phyloP scores from a whole-genome alignment of 1,140 invertebrate genomes.

The Drosophila jambulina region DNA sequence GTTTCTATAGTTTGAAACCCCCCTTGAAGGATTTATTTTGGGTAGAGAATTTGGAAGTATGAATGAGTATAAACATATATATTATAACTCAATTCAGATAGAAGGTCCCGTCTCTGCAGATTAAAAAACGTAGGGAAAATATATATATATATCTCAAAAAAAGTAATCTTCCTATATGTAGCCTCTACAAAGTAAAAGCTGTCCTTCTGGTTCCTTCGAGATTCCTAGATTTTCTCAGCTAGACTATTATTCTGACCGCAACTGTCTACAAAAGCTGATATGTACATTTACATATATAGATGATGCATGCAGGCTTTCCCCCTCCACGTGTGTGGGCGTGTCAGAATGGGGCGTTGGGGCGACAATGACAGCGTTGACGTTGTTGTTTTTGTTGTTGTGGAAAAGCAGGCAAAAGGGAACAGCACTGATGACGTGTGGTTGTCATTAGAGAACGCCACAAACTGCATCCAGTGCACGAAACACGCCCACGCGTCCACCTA shows the following conservation, averaged over 20 bases:
- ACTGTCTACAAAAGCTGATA: conserved; percentile 52
- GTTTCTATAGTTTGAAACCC: neutral
- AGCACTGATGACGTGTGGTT: conserved; percentile 77
- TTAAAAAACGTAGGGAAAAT: no score
- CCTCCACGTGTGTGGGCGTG: conserved; percentile 54
- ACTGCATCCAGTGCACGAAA: conserved; percentile 35
- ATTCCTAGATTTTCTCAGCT: no score
- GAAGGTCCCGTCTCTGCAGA: neutral
- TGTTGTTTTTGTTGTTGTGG: conserved; percentile 5
- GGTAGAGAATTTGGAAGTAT: neutral
- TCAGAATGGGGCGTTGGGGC: conserved; percentile 62
- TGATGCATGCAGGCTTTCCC: conserved; percentile 5
- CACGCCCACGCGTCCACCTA: conserved; percentile 13
- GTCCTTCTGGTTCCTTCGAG: neutral
- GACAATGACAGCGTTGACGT: conserved; percentile 49
- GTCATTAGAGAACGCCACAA: conserved; percentile 70
- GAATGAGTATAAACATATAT: neutral
- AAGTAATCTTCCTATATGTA: neutral
- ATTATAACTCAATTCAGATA: no score
- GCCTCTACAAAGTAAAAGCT: neutral
- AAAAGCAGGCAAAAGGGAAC: conserved; percentile 33
- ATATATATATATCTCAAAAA: no score
- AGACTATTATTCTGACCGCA: conserved; percentile 20
- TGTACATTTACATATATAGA: conserved; percentile 29
- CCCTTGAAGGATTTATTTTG: neutral